Conservation (phyloP, 2,888 invertebrate genomes). For the Coleophora deauratella region DNA sequence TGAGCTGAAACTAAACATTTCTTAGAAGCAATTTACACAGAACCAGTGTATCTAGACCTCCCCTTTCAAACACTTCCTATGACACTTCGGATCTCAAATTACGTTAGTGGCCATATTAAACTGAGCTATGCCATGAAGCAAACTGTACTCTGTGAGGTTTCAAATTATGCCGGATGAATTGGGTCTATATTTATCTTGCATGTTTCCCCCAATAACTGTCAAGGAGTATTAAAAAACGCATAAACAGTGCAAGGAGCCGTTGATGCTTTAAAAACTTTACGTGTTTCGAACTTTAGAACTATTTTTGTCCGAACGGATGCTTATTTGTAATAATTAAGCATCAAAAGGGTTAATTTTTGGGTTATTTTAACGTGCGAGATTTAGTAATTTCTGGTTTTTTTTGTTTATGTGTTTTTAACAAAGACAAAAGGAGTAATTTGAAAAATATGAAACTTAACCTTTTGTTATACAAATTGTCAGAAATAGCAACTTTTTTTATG, state of each 20-base stretch:
- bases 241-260: conserved; percentile 52
- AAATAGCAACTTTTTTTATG: too few relatives aligned
- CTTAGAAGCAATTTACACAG: conserved; percentile 32
- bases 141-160: conserved; percentile 8
- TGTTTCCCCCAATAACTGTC: conserved; percentile 33
- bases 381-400: conserved; percentile 33
- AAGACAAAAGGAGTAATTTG: too few relatives aligned
- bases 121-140: conserved; percentile 5
- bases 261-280: conserved; percentile 45
- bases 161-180: conserved; percentile 22
- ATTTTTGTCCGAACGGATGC: conserved; percentile 36
- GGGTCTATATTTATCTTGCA: conserved; percentile 38
- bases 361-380: conserved; percentile 23
- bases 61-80: conserved; percentile 15
- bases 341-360: conserved; percentile 38
- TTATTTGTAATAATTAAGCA: conserved; percentile 61
- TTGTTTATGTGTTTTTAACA: too few relatives aligned
- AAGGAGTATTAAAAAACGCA: conserved; percentile 51
- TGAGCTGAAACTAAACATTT: conserved; percentile 49
- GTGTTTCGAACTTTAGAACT: conserved; percentile 38
- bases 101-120: conserved; percentile 22
- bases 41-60: conserved; percentile 29
- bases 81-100: conserved; percentile 17
- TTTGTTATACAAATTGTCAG: too few relatives aligned
- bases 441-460: too few relatives aligned